Evolutionary conservation across 2,113 vertebrate species (phyloP).

Genomic region (Stictonetta naevosa): DNA sequence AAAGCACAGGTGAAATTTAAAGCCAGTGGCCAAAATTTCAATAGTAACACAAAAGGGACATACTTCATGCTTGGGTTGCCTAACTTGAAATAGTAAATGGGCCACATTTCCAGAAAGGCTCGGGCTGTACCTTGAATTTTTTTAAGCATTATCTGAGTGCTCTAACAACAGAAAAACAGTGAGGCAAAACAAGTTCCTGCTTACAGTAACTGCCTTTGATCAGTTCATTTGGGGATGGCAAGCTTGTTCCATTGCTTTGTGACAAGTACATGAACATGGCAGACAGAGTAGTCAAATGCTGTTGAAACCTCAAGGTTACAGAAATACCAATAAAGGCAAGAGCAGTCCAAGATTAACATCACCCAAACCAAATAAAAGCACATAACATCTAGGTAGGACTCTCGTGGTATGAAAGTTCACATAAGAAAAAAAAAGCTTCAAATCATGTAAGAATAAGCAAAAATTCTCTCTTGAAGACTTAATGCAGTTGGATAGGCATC

Average conservation of each 20-base stretch:
- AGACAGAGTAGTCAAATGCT: background rate
- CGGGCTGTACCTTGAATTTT: background rate
- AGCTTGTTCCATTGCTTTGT: background rate
- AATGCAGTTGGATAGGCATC: background rate
- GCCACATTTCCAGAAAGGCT: background rate
- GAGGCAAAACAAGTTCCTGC: background rate
- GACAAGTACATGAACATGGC: background rate
- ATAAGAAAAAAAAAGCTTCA: background rate
- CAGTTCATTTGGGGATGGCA: background rate
- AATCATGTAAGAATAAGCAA: background rate
- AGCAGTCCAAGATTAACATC: background rate
- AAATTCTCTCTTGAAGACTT: background rate
- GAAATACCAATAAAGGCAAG: background rate
- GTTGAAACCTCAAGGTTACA: background rate
- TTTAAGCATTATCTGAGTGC: background rate
- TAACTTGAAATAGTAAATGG: background rate
- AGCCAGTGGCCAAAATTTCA: background rate
- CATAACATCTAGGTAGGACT: background rate
- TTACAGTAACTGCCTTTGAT: background rate
- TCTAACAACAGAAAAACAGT: background rate
- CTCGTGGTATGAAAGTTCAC: background rate
- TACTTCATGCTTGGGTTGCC: background rate
- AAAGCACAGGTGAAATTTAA: background rate
- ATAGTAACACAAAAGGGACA: background rate
- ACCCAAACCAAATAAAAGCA: background rate